Evolutionary conservation across 1,140 invertebrate species (phyloP).

Genomic region (Penaeus chinensis): DNA sequence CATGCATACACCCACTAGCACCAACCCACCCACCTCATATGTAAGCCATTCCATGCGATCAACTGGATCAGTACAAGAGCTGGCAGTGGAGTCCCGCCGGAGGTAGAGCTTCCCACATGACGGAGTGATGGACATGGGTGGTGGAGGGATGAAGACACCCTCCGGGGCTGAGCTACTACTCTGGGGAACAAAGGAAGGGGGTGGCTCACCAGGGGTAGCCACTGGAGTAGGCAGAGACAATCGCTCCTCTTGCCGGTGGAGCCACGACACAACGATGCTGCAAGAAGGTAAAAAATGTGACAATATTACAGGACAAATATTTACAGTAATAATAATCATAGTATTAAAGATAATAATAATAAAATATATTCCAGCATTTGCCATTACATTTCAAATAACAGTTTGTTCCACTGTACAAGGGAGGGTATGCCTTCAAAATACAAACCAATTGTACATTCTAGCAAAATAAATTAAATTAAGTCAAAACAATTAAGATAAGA

Average conservation of each 20-base stretch:
- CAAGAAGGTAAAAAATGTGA: conserved; percentile 6
- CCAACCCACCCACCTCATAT: conserved; percentile 45
- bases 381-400: neutral
- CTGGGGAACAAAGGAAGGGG: conserved; percentile 13
- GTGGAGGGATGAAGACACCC: neutral
- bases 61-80: conserved; percentile 70
- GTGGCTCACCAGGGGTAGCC: conserved; percentile 43
- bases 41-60: conserved; percentile 74
- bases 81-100: conserved; percentile 57
- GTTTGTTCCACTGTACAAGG: neutral
- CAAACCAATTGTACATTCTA: too few relatives aligned
- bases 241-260: conserved; percentile 74
- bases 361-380: too few relatives aligned
- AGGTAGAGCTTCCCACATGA: conserved; percentile 51
- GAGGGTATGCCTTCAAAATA: neutral
- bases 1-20: too few relatives aligned
- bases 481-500: too few relatives aligned
- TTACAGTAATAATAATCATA: neutral
- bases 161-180: neutral
- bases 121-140: conserved; percentile 6
- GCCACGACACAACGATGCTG: conserved; percentile 81
- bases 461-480: too few relatives aligned
- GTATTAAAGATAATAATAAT: too few relatives aligned
- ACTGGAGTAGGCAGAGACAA: conserved; percentile 27
- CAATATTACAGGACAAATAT: neutral